phyloP scores from a whole-genome alignment of 2,113 vertebrate species.

The Cygnus buccinator region DNA sequence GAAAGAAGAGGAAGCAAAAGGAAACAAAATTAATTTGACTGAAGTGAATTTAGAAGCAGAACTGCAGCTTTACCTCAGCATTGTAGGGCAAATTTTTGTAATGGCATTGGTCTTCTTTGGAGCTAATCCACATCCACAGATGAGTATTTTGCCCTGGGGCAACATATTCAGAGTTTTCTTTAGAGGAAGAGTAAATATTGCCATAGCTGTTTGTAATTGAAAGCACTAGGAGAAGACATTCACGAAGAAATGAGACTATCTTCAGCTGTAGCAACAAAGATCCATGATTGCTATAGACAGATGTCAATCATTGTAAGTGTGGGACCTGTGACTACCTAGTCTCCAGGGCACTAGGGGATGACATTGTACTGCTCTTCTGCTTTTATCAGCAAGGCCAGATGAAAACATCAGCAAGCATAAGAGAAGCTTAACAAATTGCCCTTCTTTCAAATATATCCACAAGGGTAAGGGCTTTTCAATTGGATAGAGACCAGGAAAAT shows the following conservation, averaged over 20 bases:
- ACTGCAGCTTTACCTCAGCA: not conserved
- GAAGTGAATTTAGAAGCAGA: constrained; percentile 15
- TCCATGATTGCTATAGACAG: not conserved
- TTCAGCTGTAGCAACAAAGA: constrained; percentile 71
- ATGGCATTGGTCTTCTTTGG: not conserved
- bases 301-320: not conserved
- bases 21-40: constrained; percentile 4
- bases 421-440: not conserved
- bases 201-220: constrained; percentile 62
- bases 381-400: not conserved
- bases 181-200: constrained; percentile 57
- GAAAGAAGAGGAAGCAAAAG: constrained; percentile 1
- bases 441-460: not conserved
- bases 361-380: not conserved
- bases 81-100: not conserved
- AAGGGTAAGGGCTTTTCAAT: not conserved
- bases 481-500: not conserved
- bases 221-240: constrained; percentile 37
- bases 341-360: not conserved
- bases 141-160: constrained; percentile 1
- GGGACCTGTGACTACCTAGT: not conserved
- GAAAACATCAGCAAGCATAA: not conserved
- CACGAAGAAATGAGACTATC: not conserved
- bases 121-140: constrained; percentile 17
- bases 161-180: constrained; percentile 19